Percentiles rank a stretch among this genome's conserved stretches.
Conservation (phyloP, 2,797 vertebrate genomes). For the Micrastur ruficollis region DNA sequence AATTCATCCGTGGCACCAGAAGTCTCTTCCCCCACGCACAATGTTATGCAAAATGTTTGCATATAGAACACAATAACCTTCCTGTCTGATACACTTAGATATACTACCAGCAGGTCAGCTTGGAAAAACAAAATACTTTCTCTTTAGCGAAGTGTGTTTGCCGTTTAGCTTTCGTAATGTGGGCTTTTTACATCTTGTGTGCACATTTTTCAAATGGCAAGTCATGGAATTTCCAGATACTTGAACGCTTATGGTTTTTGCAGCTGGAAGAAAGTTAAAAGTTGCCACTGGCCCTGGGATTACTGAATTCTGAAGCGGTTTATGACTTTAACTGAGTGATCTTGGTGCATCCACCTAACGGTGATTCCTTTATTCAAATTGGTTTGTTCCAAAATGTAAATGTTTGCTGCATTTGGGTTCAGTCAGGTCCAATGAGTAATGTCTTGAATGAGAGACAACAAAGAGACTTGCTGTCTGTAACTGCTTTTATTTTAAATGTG, state of each 20-base stretch:
- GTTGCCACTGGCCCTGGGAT: slow-evolving; percentile 67
- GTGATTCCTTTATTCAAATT: slow-evolving; percentile 61
- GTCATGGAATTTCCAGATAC: slow-evolving; percentile 62
- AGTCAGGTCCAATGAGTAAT: slow-evolving; percentile 64
- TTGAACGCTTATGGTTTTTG: slow-evolving; percentile 67
- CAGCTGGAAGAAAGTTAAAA: slow-evolving; percentile 66
- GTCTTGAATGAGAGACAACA: slow-evolving; percentile 40
- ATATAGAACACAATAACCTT: slow-evolving; percentile 32
- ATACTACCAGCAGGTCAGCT: slow-evolving; percentile 26
- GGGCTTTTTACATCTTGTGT: slow-evolving; percentile 65
- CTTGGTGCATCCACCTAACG: slow-evolving; percentile 60
- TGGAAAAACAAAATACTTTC: background rate
- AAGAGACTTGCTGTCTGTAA: slow-evolving; percentile 64
- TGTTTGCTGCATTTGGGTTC: slow-evolving; percentile 79
- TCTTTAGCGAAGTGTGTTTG: slow-evolving; percentile 48
- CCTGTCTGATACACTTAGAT: slow-evolving; percentile 27
- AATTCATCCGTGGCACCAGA: background rate
- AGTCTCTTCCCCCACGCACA: background rate
- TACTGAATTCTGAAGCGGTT: slow-evolving; percentile 63
- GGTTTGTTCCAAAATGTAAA: slow-evolving; percentile 72
- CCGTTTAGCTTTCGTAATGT: slow-evolving; percentile 53
- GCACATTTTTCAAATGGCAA: slow-evolving; percentile 64
- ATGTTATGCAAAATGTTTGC: slow-evolving; percentile 32
- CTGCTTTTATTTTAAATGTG: slow-evolving; percentile 63
- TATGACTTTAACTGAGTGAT: slow-evolving; percentile 56